These are phyloP conservation scores for Columba janthina DNA, from an alignment of 2,113 vertebrate genomes.

Conservation along the genomic window DNA sequence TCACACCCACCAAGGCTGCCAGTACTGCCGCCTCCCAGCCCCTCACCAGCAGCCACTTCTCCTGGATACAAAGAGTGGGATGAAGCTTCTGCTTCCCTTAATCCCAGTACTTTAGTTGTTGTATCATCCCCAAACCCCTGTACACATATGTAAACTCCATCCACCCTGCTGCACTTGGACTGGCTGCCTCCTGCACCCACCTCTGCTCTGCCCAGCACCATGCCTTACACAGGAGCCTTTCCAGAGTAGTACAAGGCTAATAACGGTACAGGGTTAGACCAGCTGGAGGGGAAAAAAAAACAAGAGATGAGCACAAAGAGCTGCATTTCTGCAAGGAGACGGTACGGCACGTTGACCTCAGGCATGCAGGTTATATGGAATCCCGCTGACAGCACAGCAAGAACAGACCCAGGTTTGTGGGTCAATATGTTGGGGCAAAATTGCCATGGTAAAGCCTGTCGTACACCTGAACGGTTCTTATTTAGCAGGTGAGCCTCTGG, in stretches of 20 bases:
- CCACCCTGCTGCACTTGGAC: fast-evolving
- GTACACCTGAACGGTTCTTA: not conserved
- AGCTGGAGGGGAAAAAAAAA: not conserved
- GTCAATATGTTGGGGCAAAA: not conserved
- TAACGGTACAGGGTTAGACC: not conserved
- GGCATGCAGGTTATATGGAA: fast-evolving
- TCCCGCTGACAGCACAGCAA: not conserved
- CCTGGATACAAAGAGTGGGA: not conserved
- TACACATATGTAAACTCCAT: fast-evolving
- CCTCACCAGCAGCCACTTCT: fast-evolving
- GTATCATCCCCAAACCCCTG: not conserved
- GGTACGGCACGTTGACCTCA: fast-evolving
- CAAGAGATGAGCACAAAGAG: not conserved
- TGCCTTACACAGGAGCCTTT: not conserved
- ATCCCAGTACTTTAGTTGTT: not conserved
- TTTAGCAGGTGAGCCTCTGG: not conserved
- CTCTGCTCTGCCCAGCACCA: fast-evolving
- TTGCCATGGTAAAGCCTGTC: not conserved
- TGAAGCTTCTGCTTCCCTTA: not conserved
- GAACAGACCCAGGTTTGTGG: not conserved
- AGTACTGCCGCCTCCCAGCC: not conserved
- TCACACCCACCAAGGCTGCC: not conserved
- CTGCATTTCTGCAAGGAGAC: not conserved
- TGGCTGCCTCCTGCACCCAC: not conserved
- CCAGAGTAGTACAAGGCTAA: not conserved